Evolutionary conservation across 2,888 invertebrate species (phyloP).

Genomic region (Eupithecia insigniata): DNA sequence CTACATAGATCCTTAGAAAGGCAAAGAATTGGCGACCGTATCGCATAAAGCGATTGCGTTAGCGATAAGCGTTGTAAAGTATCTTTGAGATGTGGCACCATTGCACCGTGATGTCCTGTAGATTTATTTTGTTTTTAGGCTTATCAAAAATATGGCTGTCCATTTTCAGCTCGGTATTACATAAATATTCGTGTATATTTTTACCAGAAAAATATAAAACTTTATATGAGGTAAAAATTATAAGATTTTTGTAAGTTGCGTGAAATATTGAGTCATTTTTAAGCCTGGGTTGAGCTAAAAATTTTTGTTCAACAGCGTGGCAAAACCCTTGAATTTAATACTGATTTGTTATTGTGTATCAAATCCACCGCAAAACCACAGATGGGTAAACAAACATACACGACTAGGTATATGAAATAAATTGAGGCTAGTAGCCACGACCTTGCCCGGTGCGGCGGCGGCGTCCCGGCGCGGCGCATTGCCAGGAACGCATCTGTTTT

Average conservation of each 20-base stretch:
- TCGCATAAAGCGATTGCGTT: too few species aligned
- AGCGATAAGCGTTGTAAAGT: constrained; percentile 31
- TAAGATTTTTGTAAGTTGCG: background rate
- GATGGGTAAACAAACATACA: constrained; percentile 35
- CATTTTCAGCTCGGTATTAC: background rate
- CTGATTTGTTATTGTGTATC: constrained; percentile 28
- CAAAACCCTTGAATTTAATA: constrained; percentile 12
- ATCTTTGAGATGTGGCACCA: constrained; percentile 11
- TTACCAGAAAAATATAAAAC: background rate
- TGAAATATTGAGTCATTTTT: background rate
- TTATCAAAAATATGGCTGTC: background rate
- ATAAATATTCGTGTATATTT: background rate
- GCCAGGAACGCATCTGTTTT: constrained; percentile 61
- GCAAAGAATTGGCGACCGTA: too few species aligned
- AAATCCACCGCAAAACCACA: constrained; percentile 17
- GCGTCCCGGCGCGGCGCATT: constrained; percentile 53
- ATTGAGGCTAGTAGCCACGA: constrained; percentile 61
- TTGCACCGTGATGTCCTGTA: background rate
- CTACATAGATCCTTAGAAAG: too few species aligned
- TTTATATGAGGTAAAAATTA: background rate
- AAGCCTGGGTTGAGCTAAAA: background rate
- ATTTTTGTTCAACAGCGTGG: background rate
- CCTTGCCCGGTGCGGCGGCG: constrained; percentile 55
- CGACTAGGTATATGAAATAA: constrained; percentile 39
- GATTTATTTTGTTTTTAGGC: constrained; percentile 5